Base-by-base conservation (phyloP, 2,797 vertebrate species). In the Trematomus bernacchii region DNA sequence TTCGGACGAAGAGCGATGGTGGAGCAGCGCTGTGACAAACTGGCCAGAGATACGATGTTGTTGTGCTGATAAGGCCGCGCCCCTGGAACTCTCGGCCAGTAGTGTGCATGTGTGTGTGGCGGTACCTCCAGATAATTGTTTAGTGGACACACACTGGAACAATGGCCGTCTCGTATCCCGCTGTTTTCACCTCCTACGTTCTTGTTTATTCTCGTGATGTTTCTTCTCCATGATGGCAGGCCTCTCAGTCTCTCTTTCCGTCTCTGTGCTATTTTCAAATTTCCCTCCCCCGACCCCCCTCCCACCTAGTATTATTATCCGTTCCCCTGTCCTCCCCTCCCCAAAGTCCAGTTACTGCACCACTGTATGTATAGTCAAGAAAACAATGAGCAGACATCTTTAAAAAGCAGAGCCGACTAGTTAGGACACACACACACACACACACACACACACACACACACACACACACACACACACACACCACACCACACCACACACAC, bases 261-360 rank as follows among this genome's bases (percentile, higher is more conserved):
- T 46, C 75, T 79, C 79, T 68, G 52, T 70, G 55, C 33, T 15
- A 13, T 79, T 79, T 30, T 59, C 19, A 54, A 52, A 37, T 13
- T 0, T 54, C 57, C 51, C 18, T 15, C 66, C 48, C 18, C 11
- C 6, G 1, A 12, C 23, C 58, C 33, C 4, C 4, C 19, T 14
- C 71, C 60, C 44, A 11, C 71, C 60, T 27, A 3, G 2, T 42
- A 33, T 53, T 60, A 27, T 44, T 42, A 33, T 50, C 37, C 44
- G 5, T 11, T 43, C 33, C 54, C 59, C 73, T 23, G 15, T 54
- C 57, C 55, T 82, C 67, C 57, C 72, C 65, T 67, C 76, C 73
- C 65, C 57, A 65, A 74, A 85, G 91, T 93, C 94, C 91, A 92
- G 90, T 93, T 90, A 91, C 91, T 92, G 93, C 94, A 94, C 93